Conservation (phyloP, 2,888 invertebrate genomes). For the Melipona beecheii region DNA sequence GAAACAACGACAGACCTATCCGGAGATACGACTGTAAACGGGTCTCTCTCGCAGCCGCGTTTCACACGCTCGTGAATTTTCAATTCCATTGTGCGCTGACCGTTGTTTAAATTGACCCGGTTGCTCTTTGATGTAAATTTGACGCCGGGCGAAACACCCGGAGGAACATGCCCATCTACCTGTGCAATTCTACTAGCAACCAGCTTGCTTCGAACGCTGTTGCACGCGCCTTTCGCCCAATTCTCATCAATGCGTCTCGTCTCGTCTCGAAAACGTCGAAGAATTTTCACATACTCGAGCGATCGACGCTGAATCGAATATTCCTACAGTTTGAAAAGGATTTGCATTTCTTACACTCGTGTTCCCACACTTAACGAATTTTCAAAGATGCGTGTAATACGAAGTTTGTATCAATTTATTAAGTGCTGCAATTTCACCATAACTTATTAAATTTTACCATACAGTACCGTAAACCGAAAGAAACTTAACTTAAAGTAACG, state of each 20-base stretch:
- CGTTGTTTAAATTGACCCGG: conserved; percentile 39
- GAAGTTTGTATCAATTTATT: too few relatives aligned
- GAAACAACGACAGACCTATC: not conserved
- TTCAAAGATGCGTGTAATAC: too few relatives aligned
- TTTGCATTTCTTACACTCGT: too few relatives aligned
- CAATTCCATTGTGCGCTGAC: conserved; percentile 24
- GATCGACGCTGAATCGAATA: too few relatives aligned
- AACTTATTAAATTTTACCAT: too few relatives aligned
- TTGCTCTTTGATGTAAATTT: conserved; percentile 41
- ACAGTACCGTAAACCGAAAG: not conserved
- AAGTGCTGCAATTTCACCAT: too few relatives aligned
- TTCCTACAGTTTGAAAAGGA: too few relatives aligned
- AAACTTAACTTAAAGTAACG: not conserved
- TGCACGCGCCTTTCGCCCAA: too few relatives aligned
- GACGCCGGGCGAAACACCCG: conserved; percentile 19
- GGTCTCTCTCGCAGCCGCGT: not conserved
- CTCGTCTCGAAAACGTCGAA: too few relatives aligned
- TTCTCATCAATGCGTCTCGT: too few relatives aligned
- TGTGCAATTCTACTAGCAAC: conserved; percentile 10
- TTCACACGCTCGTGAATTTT: conserved; percentile 19
- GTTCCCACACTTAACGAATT: too few relatives aligned
- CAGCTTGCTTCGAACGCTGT: not conserved
- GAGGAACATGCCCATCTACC: not conserved
- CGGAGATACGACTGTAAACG: not conserved
- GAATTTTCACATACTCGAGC: too few relatives aligned